Evolutionary conservation across 1,140 invertebrate genomes (phyloP).

Genomic region (Dreissena polymorpha): DNA sequence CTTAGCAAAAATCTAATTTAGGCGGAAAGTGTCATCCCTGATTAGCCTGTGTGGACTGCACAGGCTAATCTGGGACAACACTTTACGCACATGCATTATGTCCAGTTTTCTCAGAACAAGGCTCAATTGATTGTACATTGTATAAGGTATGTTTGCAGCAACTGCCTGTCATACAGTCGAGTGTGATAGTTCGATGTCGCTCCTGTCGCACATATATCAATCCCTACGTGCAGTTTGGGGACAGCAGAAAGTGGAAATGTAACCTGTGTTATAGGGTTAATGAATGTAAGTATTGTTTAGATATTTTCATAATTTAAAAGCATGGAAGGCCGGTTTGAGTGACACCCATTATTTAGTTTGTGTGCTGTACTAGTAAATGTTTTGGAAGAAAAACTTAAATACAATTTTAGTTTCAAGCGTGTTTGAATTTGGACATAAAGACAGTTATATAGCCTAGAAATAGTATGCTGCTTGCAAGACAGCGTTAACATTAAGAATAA

Average conservation of each 20-base stretch:
- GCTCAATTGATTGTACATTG: slow-evolving; percentile 39
- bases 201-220: slow-evolving; percentile 99
- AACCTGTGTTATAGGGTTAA: slow-evolving; percentile 98
- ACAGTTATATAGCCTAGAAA: neutral
- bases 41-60: no score
- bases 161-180: slow-evolving; percentile 97
- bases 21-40: no score
- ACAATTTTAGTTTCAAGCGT: neutral
- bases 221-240: slow-evolving; percentile 98
- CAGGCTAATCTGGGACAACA: no score
- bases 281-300: slow-evolving; percentile 87
- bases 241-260: slow-evolving; percentile 98
- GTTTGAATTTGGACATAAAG: neutral
- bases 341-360: no score
- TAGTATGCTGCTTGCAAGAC: neutral
- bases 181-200: slow-evolving; percentile 97
- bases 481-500: no score
- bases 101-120: no score
- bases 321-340: no score
- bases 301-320: no score
- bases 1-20: no score
- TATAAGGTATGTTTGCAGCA: slow-evolving; percentile 84
- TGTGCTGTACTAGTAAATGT: no score
- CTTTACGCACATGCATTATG: no score
- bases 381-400: neutral